Evolutionary conservation across 2,797 vertebrate species (phyloP).

Genomic region (Oreochromis grahami): DNA sequence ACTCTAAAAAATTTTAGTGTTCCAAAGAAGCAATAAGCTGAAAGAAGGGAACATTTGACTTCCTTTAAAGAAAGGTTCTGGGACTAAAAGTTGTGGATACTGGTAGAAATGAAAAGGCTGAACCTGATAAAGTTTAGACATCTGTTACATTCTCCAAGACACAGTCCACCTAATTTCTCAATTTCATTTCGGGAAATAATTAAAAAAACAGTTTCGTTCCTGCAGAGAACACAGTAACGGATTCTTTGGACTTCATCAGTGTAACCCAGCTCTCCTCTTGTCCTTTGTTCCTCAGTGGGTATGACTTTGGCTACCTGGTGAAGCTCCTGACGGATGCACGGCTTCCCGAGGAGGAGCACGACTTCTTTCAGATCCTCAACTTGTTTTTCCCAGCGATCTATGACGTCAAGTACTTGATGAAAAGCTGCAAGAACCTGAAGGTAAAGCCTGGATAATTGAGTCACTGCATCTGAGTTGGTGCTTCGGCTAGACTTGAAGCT

Average conservation of each 20-base stretch:
- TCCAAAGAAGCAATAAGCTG: not conserved
- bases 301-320: constrained; percentile 98
- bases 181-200: rapidly evolving
- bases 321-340: constrained; percentile 94
- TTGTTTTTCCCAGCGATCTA: constrained; percentile 98
- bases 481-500: not conserved
- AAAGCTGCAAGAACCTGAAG: constrained; percentile 99
- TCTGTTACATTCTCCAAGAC: not conserved
- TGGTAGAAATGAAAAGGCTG: not conserved
- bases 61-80: not conserved
- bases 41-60: not conserved
- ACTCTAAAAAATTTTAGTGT: rapidly evolving
- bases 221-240: not conserved
- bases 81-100: not conserved
- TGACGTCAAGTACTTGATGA: constrained; percentile 98
- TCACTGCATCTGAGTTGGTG: not conserved
- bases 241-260: not conserved
- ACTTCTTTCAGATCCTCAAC: constrained; percentile 98
- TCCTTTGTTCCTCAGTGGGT: constrained; percentile 78
- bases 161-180: not conserved
- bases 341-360: constrained; percentile 95
- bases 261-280: not conserved
- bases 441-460: constrained; percentile 52
- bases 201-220: not conserved
- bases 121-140: not conserved